Base-by-base conservation (phyloP, 2,113 vertebrate species). In the Talpa occidentalis region DNA sequence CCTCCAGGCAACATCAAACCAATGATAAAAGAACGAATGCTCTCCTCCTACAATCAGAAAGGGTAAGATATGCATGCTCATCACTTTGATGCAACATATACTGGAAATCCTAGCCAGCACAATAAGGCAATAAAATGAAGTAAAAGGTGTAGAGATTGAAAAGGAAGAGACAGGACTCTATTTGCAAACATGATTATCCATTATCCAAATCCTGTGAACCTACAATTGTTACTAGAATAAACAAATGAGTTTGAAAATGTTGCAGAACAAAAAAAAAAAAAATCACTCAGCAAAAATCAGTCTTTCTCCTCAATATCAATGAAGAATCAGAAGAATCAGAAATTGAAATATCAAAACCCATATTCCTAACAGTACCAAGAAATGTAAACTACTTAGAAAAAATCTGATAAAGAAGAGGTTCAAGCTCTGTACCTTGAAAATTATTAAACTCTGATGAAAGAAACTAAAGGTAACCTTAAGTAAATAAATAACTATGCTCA, bases 281-380 rank as follows among this genome's bases (percentile, higher is more conserved):
- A 56, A 62, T 86, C n/a, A n/a, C n/a, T n/a, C 47, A 84, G 66
- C 14, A 90, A 66, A 95, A 82, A 12, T 42, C 22, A 52, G 35
- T 67, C 54, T 90, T 90, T 90, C 35, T 76, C 80, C 37, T 62
- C 52, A 42, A 44, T 19, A 69, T 30, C 60, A 88, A 62, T 62
- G 37, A 91, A 74, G 42, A 82, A 91, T 80, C 37, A 49, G n/a
- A 93, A 74, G 42, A 90, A 91, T 80, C 37, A 49, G n/a, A 93
- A 88, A 59, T 62, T 88, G 77, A 83, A 82, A 93, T 73, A 54
- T 66, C 37, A 82, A 82, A 44, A 47, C 32, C 35, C 78, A 60
- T 60, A 35, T 76, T 85, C 28, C 37, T 14, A 84, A 42, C 9
- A 69, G 6, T 9, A 91, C 88, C n/a, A 66, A 14, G 79, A 52